A percentile compares a stretch with the other conserved stretches of the same genome.
Conservation (phyloP, 2,113 vertebrate species). For the Scortum barcoo region DNA sequence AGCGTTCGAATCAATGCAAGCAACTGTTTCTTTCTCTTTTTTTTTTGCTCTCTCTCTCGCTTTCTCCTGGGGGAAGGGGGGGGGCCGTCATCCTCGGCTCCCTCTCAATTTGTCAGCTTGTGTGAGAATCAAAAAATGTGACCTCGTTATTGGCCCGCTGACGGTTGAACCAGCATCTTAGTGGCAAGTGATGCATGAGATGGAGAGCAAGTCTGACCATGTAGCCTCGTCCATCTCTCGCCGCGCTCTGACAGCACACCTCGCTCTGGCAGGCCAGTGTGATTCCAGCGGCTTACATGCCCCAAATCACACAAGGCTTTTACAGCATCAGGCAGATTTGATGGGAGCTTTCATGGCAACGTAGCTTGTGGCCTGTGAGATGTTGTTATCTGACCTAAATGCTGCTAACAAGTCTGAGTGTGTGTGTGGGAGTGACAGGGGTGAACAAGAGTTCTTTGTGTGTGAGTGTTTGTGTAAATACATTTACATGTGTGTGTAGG, state of each 20-base stretch:
- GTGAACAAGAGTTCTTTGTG: conserved; percentile 56
- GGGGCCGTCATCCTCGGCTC: conserved; percentile 51
- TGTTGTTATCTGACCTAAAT: conserved; percentile 86
- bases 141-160: conserved; percentile 70
- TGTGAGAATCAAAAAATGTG: conserved; percentile 64
- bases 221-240: conserved; percentile 64
- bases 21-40: conserved; percentile 4
- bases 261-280: conserved; percentile 74
- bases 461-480: not conserved
- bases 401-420: conserved; percentile 83
- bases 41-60: no score
- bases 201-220: conserved; percentile 71
- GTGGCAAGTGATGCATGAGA: conserved; percentile 79
- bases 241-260: conserved; percentile 75
- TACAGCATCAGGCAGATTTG: conserved; percentile 85
- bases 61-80: not conserved
- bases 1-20: conserved; percentile 22
- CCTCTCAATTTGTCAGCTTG: conserved; percentile 69
- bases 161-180: conserved; percentile 74
- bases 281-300: conserved; percentile 84
- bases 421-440: conserved; percentile 34
- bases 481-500: not conserved
- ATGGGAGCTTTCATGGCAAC: conserved; percentile 83
- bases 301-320: conserved; percentile 84
- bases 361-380: conserved; percentile 78